A percentile compares a stretch with the other conserved stretches of the same genome.
Evolutionary conservation across 2,113 vertebrate species (phyloP).

Genomic region (Hemicordylus capensis): DNA sequence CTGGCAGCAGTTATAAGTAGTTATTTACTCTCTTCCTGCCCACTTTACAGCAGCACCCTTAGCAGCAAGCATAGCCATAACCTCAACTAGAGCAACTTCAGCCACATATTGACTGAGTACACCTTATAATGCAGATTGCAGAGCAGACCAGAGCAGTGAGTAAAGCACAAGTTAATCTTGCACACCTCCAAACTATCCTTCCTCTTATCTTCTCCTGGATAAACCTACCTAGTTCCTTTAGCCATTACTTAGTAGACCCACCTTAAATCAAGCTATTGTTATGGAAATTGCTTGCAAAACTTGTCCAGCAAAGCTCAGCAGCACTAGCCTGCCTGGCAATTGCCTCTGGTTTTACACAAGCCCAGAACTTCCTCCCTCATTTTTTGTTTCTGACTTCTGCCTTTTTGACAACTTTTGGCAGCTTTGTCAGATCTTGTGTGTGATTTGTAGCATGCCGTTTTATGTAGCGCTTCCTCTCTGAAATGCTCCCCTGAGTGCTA

Average conservation of each 20-base stretch:
- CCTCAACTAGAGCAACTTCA: too few relatives aligned
- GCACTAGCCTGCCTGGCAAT: conserved; percentile 5
- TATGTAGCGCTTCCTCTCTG: conserved; percentile 43
- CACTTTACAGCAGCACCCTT: too few relatives aligned
- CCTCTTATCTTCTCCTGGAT: too few relatives aligned
- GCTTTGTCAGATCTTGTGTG: conserved; percentile 40
- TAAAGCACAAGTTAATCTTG: too few relatives aligned
- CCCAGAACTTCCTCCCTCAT: conserved; percentile 20
- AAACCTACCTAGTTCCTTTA: not conserved
- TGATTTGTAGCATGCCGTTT: conserved; percentile 36
- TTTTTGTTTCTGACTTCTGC: conserved; percentile 18
- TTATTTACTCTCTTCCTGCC: too few relatives aligned
- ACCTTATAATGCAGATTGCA: too few relatives aligned
- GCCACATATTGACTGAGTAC: too few relatives aligned
- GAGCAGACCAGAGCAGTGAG: too few relatives aligned
- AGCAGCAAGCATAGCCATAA: too few relatives aligned
- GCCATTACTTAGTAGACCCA: not conserved
- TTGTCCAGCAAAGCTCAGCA: not conserved
- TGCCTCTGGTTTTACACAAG: conserved; percentile 4
- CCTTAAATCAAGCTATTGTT: not conserved
- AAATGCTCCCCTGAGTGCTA: conserved; percentile 48
- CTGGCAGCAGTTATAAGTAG: too few relatives aligned
- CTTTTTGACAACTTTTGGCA: conserved; percentile 2
- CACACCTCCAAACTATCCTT: too few relatives aligned
- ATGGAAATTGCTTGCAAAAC: not conserved